phyloP scores from a whole-genome alignment of 2,888 invertebrate species.

The Nymphalis urticae region DNA sequence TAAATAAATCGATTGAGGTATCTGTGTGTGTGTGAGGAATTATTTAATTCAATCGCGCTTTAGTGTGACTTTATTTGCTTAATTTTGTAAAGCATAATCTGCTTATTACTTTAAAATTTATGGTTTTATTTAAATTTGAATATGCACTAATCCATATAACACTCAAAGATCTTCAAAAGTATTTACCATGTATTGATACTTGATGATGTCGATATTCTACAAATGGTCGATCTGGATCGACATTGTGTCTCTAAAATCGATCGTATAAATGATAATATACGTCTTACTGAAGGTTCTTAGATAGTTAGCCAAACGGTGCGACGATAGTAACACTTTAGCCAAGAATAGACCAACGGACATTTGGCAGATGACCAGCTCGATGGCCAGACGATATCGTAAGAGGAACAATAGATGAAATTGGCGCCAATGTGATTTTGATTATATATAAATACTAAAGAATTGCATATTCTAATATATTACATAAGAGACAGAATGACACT shows the following conservation, averaged over 20 bases:
- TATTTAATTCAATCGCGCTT: too few relatives aligned
- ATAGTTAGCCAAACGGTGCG: constrained; percentile 40
- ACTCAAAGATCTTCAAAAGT: too few relatives aligned
- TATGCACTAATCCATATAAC: too few relatives aligned
- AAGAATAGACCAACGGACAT: constrained; percentile 44
- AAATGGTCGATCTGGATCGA: background rate
- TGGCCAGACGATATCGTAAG: constrained; percentile 41
- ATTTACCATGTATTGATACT: too few relatives aligned
- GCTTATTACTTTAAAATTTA: too few relatives aligned
- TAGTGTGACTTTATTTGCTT: too few relatives aligned
- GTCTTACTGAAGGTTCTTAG: constrained; percentile 31
- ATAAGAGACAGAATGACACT: background rate
- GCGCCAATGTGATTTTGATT: constrained; percentile 37
- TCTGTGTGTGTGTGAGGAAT: too few relatives aligned
- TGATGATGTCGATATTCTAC: too few relatives aligned
- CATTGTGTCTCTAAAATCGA: background rate
- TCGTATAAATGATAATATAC: constrained; percentile 13
- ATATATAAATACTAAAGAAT: constrained; percentile 32
- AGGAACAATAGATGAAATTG: constrained; percentile 45
- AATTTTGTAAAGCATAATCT: too few relatives aligned
- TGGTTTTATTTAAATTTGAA: too few relatives aligned
- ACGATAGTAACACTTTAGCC: constrained; percentile 41
- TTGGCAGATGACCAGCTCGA: constrained; percentile 46
- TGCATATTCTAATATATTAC: constrained; percentile 11
- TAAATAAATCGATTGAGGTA: background rate